These are phyloP conservation scores for Cheilosia pagana DNA, from an alignment of 2,888 invertebrate genomes.

Conservation along the genomic window DNA sequence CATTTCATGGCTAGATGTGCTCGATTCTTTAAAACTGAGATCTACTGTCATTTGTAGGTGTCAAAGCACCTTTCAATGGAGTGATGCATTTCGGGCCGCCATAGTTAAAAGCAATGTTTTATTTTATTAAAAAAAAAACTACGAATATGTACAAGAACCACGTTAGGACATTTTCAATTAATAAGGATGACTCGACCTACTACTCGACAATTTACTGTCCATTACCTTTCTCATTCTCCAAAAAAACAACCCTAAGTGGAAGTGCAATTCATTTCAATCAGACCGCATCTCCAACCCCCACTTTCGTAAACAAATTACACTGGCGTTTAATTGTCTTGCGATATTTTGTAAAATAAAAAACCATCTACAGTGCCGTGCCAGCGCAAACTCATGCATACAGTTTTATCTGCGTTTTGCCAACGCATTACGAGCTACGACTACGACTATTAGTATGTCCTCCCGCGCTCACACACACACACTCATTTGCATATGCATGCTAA, in stretches of 20 bases:
- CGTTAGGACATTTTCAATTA: not conserved
- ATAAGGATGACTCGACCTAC: not conserved
- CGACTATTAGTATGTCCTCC: conserved; percentile 23
- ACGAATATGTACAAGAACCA: no score
- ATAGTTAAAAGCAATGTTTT: no score
- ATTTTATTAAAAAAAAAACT: no score
- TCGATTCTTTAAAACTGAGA: no score
- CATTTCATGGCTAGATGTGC: no score
- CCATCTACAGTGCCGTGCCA: not conserved
- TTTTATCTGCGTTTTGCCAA: conserved; percentile 70
- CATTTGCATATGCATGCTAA: conserved; percentile 75
- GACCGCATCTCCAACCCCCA: not conserved
- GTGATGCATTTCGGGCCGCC: no score
- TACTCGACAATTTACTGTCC: conserved; percentile 7
- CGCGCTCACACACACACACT: conserved; percentile 51
- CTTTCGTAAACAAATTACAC: conserved; percentile 51
- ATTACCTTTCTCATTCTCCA: conserved; percentile 1
- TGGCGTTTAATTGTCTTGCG: conserved; percentile 64
- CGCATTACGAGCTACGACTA: conserved; percentile 52
- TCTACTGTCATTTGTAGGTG: no score
- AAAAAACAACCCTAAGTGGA: conserved; percentile 20
- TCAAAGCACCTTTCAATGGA: no score
- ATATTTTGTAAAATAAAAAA: conserved; percentile 32
- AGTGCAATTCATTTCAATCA: conserved; percentile 51
- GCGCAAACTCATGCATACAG: not conserved